Conservation (phyloP, 2,888 invertebrate species). For the Dryomyza anilis region DNA sequence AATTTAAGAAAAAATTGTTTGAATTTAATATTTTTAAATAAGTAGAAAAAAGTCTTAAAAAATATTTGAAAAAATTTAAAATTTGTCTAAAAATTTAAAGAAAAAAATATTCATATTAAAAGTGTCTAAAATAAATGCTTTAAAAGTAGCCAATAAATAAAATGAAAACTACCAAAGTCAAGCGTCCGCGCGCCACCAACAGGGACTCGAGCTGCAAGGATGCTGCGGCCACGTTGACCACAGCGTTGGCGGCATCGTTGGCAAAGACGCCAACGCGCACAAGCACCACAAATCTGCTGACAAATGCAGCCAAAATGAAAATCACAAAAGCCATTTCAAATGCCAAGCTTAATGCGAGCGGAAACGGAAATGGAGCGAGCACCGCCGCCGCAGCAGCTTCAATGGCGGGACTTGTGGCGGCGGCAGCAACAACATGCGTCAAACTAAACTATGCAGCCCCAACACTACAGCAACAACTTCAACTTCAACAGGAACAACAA, state of each 20-base stretch:
- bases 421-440: neutral
- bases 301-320: constrained; percentile 54
- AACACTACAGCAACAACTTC: too few relatives aligned
- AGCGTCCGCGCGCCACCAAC: neutral
- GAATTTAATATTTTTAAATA: too few relatives aligned
- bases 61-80: too few relatives aligned
- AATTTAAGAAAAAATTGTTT: too few relatives aligned
- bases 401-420: constrained; percentile 9
- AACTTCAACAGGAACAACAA: neutral
- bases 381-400: neutral
- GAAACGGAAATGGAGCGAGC: constrained; percentile 11
- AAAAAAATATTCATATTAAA: too few relatives aligned
- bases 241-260: neutral
- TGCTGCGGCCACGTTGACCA: constrained; percentile 6
- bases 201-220: constrained; percentile 41
- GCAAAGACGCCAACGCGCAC: neutral
- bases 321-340: constrained; percentile 47
- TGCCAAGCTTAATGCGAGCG: constrained; percentile 37
- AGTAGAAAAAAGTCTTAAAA: neutral
- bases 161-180: constrained; percentile 23
- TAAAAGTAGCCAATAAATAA: too few relatives aligned
- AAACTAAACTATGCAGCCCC: neutral
- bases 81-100: too few relatives aligned
- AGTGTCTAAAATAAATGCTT: too few relatives aligned
- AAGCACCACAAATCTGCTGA: constrained; percentile 38